Conservation (phyloP, 2,113 vertebrate genomes). For the Ophiodon elongatus region DNA sequence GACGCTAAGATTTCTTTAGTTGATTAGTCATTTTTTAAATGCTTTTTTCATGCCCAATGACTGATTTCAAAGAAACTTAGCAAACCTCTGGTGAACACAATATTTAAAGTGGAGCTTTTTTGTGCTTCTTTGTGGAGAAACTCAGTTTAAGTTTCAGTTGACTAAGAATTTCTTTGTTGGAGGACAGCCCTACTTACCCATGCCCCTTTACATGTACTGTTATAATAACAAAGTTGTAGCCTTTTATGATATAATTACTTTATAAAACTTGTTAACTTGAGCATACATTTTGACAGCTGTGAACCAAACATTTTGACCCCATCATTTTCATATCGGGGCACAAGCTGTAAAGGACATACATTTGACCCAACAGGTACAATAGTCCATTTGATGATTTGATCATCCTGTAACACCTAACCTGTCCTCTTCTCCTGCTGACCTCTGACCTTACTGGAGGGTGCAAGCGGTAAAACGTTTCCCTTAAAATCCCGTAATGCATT, state of each 20-base stretch:
- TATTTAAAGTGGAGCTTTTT: background rate
- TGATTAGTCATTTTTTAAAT: background rate
- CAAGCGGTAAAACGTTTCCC: no score
- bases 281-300: no score
- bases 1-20: background rate
- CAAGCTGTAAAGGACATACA: no score
- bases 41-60: background rate
- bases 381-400: background rate
- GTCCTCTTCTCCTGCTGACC: background rate
- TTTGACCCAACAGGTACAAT: background rate
- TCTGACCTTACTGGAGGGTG: background rate
- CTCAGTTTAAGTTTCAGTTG: background rate
- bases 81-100: background rate
- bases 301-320: background rate
- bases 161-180: background rate
- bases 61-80: background rate
- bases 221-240: no score
- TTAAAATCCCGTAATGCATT: no score
- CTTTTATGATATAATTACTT: no score
- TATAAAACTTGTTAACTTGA: no score
- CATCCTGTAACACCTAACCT: background rate
- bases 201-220: no score
- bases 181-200: no score
- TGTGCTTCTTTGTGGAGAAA: background rate
- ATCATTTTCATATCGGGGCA: background rate